Conservation (phyloP, 2,888 invertebrate species). For the Formica aserva region DNA sequence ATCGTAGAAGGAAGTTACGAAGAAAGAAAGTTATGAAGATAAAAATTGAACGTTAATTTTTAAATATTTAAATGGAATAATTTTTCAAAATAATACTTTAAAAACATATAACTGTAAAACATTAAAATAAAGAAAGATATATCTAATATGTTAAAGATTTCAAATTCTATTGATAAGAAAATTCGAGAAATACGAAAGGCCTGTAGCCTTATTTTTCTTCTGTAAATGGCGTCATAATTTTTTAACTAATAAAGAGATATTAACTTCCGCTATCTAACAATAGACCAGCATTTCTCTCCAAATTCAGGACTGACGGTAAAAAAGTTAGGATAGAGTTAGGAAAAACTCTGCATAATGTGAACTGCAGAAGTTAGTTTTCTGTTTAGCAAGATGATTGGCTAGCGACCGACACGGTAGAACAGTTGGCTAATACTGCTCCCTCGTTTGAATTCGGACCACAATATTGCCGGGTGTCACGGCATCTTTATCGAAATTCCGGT, state of each 20-base stretch:
- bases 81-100: neutral
- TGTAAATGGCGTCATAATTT: neutral
- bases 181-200: neutral
- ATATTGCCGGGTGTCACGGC: constrained; percentile 75
- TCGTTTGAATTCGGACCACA: constrained; percentile 71
- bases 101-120: neutral
- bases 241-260: neutral
- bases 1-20: neutral
- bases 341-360: constrained; percentile 75
- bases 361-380: constrained; percentile 65
- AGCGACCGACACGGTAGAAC: constrained; percentile 59
- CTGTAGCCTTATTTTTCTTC: neutral
- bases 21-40: neutral
- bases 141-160: neutral
- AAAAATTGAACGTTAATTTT: neutral
- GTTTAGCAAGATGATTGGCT: constrained; percentile 75
- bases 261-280: neutral
- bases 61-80: neutral
- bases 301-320: neutral
- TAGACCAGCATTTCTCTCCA: neutral
- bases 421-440: constrained; percentile 70
- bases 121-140: neutral
- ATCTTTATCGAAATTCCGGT: constrained; percentile 67
- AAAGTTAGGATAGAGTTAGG: constrained; percentile 35
- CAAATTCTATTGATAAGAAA: neutral